Conservation (phyloP, 2,888 invertebrate species). For the Macaria notata region DNA sequence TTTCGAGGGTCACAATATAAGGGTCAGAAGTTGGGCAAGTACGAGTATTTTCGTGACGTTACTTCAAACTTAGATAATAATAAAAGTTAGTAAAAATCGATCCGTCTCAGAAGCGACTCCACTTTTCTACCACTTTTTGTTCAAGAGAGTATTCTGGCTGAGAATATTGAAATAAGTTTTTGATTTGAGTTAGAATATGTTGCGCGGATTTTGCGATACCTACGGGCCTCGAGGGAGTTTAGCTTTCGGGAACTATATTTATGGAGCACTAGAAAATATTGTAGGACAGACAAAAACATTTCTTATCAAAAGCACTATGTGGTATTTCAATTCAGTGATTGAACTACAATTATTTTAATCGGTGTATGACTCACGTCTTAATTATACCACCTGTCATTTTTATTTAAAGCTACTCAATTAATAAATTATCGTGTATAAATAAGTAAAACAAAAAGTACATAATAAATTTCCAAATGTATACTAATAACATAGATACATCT, state of each 20-base stretch:
- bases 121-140: slow-evolving; percentile 19
- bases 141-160: slow-evolving; percentile 7
- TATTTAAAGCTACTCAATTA: too few relatives aligned
- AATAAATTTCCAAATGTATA: too few relatives aligned
- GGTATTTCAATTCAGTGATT: too few relatives aligned
- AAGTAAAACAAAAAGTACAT: too few relatives aligned
- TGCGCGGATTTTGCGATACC: slow-evolving; percentile 1
- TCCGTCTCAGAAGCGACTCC: slow-evolving; percentile 2
- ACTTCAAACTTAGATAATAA: slow-evolving; percentile 26
- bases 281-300: too few relatives aligned
- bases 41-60: slow-evolving; percentile 16
- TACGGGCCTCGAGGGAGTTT: not conserved
- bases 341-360: too few relatives aligned
- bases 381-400: too few relatives aligned
- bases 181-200: slow-evolving; percentile 5
- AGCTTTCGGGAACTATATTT: not conserved
- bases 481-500: too few relatives aligned
- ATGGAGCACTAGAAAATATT: not conserved
- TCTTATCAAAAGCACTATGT: too few relatives aligned
- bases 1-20: not conserved
- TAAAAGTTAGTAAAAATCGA: slow-evolving; percentile 18
- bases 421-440: too few relatives aligned
- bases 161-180: slow-evolving; percentile 16
- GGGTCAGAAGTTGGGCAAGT: not conserved
- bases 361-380: too few relatives aligned